Evolutionary conservation across 2,797 vertebrate species (phyloP).

Genomic region (Sarcoramphus papa): DNA sequence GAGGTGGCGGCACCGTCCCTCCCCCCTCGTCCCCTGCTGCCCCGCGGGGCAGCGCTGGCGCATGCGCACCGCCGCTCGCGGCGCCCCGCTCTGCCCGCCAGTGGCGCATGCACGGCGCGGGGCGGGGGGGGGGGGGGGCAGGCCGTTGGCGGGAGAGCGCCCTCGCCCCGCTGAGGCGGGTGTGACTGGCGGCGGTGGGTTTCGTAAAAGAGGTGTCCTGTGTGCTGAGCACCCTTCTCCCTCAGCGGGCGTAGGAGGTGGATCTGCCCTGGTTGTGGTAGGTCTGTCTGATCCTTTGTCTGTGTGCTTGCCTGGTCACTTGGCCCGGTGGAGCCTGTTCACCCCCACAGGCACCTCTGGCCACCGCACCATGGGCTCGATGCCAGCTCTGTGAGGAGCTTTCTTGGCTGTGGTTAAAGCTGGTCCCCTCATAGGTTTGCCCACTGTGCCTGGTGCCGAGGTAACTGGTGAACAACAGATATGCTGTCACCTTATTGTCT

Average conservation of each 20-base stretch:
- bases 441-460: neutral
- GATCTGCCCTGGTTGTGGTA: fast-evolving
- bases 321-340: neutral
- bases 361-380: fast-evolving
- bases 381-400: neutral
- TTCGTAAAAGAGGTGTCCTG: fast-evolving
- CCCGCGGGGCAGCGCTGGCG: neutral
- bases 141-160: fast-evolving
- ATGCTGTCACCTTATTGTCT: fast-evolving
- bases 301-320: fast-evolving
- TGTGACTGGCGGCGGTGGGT: fast-evolving
- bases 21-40: neutral
- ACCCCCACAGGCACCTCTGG: neutral
- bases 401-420: neutral
- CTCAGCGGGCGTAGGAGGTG: no score
- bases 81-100: fast-evolving
- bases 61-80: neutral
- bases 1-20: fast-evolving
- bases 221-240: fast-evolving
- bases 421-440: fast-evolving
- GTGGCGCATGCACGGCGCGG: neutral
- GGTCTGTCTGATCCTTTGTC: neutral
- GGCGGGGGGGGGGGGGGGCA: fast-evolving
- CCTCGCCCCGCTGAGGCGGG: fast-evolving
- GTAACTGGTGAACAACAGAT: neutral